Conservation (phyloP, 2,797 vertebrate genomes). For the Rhynchotus rufescens region DNA sequence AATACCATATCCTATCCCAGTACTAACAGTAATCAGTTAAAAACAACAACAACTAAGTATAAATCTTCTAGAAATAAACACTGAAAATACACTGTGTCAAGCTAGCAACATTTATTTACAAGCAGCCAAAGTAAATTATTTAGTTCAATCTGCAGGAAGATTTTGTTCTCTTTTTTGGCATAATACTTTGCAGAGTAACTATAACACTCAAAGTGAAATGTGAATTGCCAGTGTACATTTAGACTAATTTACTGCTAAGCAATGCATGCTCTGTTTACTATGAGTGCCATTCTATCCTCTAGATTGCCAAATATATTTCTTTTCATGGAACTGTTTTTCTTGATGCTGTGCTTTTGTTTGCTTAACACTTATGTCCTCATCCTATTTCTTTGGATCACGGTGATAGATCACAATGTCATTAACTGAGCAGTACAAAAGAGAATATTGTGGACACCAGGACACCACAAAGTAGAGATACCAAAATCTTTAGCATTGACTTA, state of each 20-base stretch:
- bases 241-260: background rate
- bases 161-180: background rate
- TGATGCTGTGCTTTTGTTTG: background rate
- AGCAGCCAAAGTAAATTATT: constrained; percentile 9
- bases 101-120: background rate
- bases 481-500: background rate
- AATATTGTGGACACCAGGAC: background rate
- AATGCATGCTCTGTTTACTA: background rate
- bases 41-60: background rate
- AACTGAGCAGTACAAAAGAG: background rate
- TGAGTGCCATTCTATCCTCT: background rate
- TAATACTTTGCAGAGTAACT: constrained; percentile 3
- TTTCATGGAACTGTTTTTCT: background rate
- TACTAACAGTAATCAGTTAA: background rate
- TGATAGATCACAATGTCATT: background rate
- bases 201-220: background rate
- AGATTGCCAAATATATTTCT: background rate
- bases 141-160: background rate
- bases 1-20: background rate
- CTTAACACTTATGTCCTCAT: background rate
- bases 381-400: background rate
- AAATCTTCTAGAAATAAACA: background rate
- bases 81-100: background rate
- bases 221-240: background rate
- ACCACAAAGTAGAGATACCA: background rate